Evolutionary conservation across 2,113 vertebrate genomes (phyloP), one percentile per base, ranked within the genome.

Genomic region (Crotophaga sulcirostris): DNA sequence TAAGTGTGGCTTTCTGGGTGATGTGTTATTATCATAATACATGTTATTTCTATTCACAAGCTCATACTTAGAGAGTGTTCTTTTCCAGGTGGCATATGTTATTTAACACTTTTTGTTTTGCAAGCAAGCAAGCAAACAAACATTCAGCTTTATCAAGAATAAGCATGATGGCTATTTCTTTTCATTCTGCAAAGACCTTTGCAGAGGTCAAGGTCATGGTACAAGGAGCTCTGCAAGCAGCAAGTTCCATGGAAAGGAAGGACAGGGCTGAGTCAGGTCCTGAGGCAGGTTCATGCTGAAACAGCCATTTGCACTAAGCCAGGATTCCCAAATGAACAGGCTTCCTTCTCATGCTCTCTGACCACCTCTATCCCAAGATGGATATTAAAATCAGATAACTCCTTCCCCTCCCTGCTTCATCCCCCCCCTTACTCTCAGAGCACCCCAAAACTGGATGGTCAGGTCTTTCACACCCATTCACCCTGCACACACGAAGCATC

Each of bases 81-180:
- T 84, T 64, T 84, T 92, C 82, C 91, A 93, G 78, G 67, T 89
- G 84, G 81, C 54, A 89, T 45, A 33, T 38, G 58, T 70, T 90
- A 80, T 54, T 86, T 76, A 74, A 74, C 36, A 42, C 29, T 59
- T 83, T 33, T 59, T 62, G 51, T 55, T 90, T 26, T 34, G 40
- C 56, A 91, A 73, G 47, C 44, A 51, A 76, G 34, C 54, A 91
- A 73, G 47, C 44, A 51, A 76, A n/a, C 54, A 49, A 92, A 58
- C 67, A 76, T 38, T 20, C 36, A 91, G 54, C 45, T 93, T 73
- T 66, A 69, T n/a, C n/a, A 89, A 79, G 45, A 91, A 79, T 19
- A 36, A 45, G 31, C 29, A 58, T 4, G 28, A 62, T 14, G 10
- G 8, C 29, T 85, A 20, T 62, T 88, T 62, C 69, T 88, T 78